These are phyloP conservation scores for Cichlasoma orientale DNA, from an alignment of 2,797 vertebrate species.

Conservation along the genomic window DNA sequence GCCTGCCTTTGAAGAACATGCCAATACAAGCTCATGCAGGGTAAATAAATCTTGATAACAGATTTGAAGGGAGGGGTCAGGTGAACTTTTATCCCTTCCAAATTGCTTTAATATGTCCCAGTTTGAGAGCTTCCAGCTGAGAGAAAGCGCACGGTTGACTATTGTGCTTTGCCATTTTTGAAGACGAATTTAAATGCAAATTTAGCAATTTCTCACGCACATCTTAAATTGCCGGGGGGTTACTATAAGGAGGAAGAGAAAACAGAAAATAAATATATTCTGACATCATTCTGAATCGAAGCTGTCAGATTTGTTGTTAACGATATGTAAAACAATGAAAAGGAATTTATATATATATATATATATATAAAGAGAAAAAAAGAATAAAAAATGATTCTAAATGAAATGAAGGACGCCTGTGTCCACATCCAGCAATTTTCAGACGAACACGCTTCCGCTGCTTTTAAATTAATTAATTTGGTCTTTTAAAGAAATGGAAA, in stretches of 20 bases:
- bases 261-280: constrained; percentile 39
- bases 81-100: constrained; percentile 65
- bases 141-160: background rate
- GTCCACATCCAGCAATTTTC: background rate
- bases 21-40: background rate
- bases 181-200: background rate
- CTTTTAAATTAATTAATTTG: background rate
- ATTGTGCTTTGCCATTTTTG: background rate
- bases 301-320: constrained; percentile 17
- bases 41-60: constrained; percentile 13
- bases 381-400: background rate
- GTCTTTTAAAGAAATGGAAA: constrained; percentile 31
- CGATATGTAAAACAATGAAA: constrained; percentile 1
- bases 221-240: background rate
- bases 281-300: constrained; percentile 62
- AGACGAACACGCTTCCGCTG: background rate
- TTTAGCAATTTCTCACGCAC: background rate
- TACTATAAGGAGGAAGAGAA: background rate
- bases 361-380: no score
- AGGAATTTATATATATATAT: background rate
- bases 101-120: background rate
- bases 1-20: constrained; percentile 3
- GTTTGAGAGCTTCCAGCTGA: background rate
- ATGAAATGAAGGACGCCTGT: background rate
- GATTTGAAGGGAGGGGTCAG: constrained; percentile 65